A percentile compares a stretch with the other conserved stretches of the same genome.
phyloP scores from a whole-genome alignment of 2,888 invertebrate genomes.

The Piscicola geometra region DNA sequence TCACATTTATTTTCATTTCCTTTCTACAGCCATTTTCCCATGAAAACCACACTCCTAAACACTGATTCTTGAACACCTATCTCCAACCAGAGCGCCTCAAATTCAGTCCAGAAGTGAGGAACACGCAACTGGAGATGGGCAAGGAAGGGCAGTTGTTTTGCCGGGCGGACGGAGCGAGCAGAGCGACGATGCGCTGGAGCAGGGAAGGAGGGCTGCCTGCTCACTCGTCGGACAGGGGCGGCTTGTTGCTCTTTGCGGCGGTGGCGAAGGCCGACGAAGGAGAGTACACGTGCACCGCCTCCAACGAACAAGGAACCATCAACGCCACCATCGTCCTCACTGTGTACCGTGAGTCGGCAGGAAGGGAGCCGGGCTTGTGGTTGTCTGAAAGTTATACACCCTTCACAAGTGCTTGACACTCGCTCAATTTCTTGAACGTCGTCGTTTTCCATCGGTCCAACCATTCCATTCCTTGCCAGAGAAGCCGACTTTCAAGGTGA shows the following conservation, averaged over 20 bases:
- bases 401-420: too few species aligned
- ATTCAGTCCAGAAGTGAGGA: conserved; percentile 78
- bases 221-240: conserved; percentile 37
- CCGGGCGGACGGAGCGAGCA: conserved; percentile 75
- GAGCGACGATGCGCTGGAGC: conserved; percentile 69
- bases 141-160: conserved; percentile 78
- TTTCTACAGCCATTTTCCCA: too few species aligned
- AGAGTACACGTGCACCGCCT: conserved; percentile 74
- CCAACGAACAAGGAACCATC: conserved; percentile 71
- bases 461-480: conserved; percentile 58
- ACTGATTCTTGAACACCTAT: too few species aligned
- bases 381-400: too few species aligned
- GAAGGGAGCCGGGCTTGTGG: too few species aligned
- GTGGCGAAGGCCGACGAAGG: conserved; percentile 69
- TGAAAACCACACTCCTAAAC: too few species aligned
- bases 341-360: conserved; percentile 67
- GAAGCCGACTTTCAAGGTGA: conserved; percentile 73
- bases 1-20: too few species aligned
- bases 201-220: conserved; percentile 53
- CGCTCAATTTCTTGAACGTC: too few species aligned
- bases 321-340: conserved; percentile 76
- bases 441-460: too few species aligned
- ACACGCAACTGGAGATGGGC: conserved; percentile 76
- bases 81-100: conserved; percentile 76
- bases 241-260: conserved; percentile 54